A percentile compares a stretch with the other conserved stretches of the same genome.
These are phyloP conservation scores for Riptortus pedestris DNA, from an alignment of 1,140 invertebrate genomes.

Conservation along the genomic window DNA sequence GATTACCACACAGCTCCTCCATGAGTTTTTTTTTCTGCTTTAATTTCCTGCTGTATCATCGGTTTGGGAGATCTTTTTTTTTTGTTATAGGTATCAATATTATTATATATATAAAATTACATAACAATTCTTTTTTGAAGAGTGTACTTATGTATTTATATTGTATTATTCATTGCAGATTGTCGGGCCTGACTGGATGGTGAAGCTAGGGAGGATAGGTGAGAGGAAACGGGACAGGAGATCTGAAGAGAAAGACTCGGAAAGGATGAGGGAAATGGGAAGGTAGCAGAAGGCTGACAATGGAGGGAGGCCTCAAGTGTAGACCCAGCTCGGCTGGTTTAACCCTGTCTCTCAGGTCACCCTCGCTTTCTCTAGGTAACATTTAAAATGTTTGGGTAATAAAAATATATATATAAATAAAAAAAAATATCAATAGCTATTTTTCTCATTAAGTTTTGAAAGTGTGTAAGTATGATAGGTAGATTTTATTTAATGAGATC, in stretches of 20 bases:
- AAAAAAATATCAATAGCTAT: not conserved
- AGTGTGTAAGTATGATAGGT: not conserved
- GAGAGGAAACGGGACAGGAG: not conserved
- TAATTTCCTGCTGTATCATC: too few species aligned
- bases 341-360: not conserved
- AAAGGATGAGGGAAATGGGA: not conserved
- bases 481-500: not conserved
- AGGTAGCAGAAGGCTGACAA: constrained; percentile 2
- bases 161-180: not conserved
- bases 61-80: too few species aligned
- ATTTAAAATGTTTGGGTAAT: not conserved
- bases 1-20: too few species aligned
- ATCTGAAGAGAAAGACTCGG: not conserved
- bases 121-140: not conserved
- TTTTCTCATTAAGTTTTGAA: not conserved
- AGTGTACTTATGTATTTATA: not conserved
- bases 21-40: too few species aligned
- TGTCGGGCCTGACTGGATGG: not conserved
- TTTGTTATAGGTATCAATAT: too few species aligned
- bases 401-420: not conserved
- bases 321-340: not conserved
- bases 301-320: constrained; percentile 10
- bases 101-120: too few species aligned
- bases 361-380: not conserved
- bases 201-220: not conserved